phyloP scores from a whole-genome alignment of 1,140 invertebrate species.

The Meloidogyne floridensis region DNA sequence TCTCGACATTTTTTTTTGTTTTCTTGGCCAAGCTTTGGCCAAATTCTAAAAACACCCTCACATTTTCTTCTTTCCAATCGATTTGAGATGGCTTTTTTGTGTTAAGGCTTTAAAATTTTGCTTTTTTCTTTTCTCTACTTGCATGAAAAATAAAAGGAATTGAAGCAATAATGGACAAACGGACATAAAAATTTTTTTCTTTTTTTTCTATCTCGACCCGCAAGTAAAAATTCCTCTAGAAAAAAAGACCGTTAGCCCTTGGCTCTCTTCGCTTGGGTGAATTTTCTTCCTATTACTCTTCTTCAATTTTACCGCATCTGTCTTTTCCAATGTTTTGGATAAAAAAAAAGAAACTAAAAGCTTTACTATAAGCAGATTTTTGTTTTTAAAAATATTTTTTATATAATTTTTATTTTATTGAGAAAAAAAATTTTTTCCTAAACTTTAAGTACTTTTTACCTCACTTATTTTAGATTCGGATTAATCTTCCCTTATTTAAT shows the following conservation, averaged over 20 bases:
- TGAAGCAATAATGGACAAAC: background rate
- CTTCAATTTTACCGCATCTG: conserved; percentile 11
- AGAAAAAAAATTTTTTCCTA: no score
- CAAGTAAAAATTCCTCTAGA: no score
- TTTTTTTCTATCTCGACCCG: background rate
- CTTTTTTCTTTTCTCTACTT: conserved; percentile 3
- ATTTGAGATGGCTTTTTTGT: conserved; percentile 9
- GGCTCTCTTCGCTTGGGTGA: background rate
- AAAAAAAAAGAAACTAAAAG: background rate
- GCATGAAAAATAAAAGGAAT: conserved; percentile 3
- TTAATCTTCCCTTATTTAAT: no score
- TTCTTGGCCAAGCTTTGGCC: conserved; percentile 15
- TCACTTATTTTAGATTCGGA: no score
- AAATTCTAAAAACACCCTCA: conserved; percentile 5
- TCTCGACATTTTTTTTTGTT: background rate
- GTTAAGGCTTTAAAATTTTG: background rate
- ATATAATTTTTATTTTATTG: no score
- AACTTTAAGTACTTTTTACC: no score
- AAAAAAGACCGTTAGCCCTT: conserved; percentile 1
- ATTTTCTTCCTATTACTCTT: background rate
- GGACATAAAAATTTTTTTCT: background rate
- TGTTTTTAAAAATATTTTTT: background rate
- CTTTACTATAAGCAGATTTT: background rate
- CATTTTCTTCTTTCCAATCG: conserved; percentile 19
- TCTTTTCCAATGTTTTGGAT: background rate